Evolutionary conservation across 2,888 invertebrate species (phyloP).

Genomic region (Ormia ochracea): DNA sequence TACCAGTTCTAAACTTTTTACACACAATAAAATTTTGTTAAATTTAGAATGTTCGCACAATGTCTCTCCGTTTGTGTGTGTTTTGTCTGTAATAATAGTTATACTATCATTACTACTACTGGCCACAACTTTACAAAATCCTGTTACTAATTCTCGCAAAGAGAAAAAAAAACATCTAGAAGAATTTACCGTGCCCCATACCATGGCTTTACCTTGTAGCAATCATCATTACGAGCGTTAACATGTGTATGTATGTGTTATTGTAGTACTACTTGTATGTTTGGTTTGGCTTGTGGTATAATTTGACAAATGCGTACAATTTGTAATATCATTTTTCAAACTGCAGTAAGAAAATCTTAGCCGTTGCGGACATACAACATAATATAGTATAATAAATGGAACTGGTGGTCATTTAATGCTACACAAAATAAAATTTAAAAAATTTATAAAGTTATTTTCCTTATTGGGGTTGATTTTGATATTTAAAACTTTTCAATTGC

Average conservation of each 20-base stretch:
- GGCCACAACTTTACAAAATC: slow-evolving; percentile 34
- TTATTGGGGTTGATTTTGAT: neutral
- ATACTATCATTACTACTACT: slow-evolving; percentile 39
- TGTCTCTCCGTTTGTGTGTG: neutral
- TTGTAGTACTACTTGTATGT: neutral
- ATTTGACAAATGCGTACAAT: slow-evolving; percentile 76
- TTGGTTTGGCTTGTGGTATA: slow-evolving; percentile 29
- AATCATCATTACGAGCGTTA: slow-evolving; percentile 8
- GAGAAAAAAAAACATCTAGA: neutral
- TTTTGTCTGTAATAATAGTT: slow-evolving; percentile 2
- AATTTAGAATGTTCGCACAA: neutral
- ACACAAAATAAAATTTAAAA: slow-evolving; percentile 10
- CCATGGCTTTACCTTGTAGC: slow-evolving; percentile 8
- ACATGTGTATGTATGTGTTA: slow-evolving; percentile 15
- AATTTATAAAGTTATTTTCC: slow-evolving; percentile 4
- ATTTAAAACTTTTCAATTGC: neutral
- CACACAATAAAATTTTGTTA: slow-evolving; percentile 35
- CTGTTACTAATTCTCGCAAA: slow-evolving; percentile 25
- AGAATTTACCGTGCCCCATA: neutral
- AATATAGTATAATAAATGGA: slow-evolving; percentile 57
- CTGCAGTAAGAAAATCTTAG: slow-evolving; percentile 61
- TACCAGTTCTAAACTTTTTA: slow-evolving; percentile 18
- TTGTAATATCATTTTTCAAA: slow-evolving; percentile 77
- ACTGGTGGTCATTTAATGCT: slow-evolving; percentile 50
- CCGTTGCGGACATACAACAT: slow-evolving; percentile 52